These are phyloP conservation scores for Zeus faber DNA, from an alignment of 2,113 vertebrate species.

Conservation along the genomic window DNA sequence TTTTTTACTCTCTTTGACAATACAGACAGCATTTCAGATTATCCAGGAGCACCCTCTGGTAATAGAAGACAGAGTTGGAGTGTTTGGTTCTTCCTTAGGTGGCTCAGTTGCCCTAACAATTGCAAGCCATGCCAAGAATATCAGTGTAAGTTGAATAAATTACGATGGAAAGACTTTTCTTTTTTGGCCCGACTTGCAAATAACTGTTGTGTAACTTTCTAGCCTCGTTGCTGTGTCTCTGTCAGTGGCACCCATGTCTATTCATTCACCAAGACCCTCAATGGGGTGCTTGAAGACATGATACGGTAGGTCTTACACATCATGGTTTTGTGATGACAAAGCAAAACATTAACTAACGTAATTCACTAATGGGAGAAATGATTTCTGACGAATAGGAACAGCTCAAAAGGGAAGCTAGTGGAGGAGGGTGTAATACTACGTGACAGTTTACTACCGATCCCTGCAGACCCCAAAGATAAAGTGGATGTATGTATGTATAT, in stretches of 20 bases:
- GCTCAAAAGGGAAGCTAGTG: accelerated
- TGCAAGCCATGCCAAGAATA: conserved; percentile 32
- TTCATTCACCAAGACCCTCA: accelerated
- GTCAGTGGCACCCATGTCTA: conserved; percentile 49
- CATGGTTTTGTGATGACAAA: not conserved
- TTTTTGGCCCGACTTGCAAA: too few species aligned
- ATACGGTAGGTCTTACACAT: conserved; percentile 28
- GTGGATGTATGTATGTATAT: conserved; percentile 60
- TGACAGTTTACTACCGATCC: conserved; percentile 23
- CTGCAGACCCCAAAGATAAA: conserved; percentile 18
- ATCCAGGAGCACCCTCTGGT: conserved; percentile 64
- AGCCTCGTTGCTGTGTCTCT: conserved; percentile 69
- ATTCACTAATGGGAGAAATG: conserved; percentile 32
- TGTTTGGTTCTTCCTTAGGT: conserved; percentile 67
- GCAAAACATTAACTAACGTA: not conserved
- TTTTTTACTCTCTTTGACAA: too few species aligned
- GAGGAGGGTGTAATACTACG: conserved; percentile 57
- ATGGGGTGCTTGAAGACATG: accelerated
- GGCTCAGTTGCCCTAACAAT: conserved; percentile 27
- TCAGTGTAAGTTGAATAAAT: conserved; percentile 51
- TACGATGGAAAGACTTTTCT: too few species aligned
- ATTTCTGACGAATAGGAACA: too few species aligned
- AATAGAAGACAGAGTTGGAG: conserved; percentile 50
- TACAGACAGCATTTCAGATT: conserved; percentile 62
- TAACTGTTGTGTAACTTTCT: conserved; percentile 20